phyloP scores from a whole-genome alignment of 2,113 vertebrate genomes.

The Uropsilus gracilis region DNA sequence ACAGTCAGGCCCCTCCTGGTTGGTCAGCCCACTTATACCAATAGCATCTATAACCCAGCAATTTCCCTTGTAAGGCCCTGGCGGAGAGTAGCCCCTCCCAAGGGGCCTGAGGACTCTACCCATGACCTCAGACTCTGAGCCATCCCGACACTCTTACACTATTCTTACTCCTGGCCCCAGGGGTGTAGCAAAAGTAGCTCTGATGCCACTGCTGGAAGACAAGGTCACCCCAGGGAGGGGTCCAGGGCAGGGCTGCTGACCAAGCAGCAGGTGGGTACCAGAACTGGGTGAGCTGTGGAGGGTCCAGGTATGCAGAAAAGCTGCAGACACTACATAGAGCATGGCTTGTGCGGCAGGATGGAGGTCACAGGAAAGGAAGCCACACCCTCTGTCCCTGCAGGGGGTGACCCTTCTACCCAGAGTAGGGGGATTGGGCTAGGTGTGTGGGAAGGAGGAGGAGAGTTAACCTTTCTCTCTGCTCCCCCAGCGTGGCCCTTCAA shows the following conservation, averaged over 20 bases:
- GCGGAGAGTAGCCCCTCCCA: not conserved
- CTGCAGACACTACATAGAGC: not conserved
- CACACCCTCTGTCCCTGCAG: not conserved
- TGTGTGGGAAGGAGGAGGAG: not conserved
- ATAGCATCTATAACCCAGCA: slow-evolving; percentile 5
- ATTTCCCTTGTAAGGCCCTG: slow-evolving; percentile 22
- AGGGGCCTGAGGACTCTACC: not conserved
- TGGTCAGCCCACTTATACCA: not conserved
- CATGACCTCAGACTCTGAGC: not conserved
- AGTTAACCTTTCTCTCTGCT: not conserved
- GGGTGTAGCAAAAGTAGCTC: slow-evolving; percentile 21
- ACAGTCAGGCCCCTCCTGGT: not conserved
- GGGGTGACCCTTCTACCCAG: not conserved
- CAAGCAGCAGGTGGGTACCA: not conserved
- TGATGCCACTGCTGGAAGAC: not conserved
- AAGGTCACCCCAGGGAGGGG: not conserved
- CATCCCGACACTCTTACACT: slow-evolving; percentile 8
- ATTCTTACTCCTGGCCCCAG: slow-evolving; percentile 22
- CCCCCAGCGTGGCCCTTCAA: not conserved
- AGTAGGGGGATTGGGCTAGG: not conserved
- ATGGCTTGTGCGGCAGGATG: not conserved
- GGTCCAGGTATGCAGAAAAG: not conserved
- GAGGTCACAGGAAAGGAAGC: not conserved
- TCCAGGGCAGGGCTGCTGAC: not conserved
- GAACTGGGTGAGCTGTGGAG: not conserved